A percentile compares a stretch with the other conserved stretches of the same genome.
phyloP scores from a whole-genome alignment of 2,888 invertebrate genomes.

The Nowickia ferox region DNA sequence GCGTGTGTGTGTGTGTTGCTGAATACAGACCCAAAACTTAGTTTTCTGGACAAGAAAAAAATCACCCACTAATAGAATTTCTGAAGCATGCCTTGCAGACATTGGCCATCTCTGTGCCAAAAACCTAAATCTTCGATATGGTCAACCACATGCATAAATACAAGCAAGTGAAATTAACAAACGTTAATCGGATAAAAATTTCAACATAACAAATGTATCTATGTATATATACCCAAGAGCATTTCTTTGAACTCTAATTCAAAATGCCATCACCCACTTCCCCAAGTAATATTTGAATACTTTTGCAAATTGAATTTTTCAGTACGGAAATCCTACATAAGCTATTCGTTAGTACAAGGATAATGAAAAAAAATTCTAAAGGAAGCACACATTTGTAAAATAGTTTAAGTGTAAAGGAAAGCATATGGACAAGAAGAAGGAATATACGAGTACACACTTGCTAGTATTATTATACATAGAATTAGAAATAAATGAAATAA shows the following conservation, averaged over 20 bases:
- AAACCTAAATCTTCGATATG: slow-evolving; percentile 26
- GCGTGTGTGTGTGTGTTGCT: too few species aligned
- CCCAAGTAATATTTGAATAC: slow-evolving; percentile 35
- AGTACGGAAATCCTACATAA: slow-evolving; percentile 60
- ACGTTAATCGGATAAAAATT: slow-evolving; percentile 66
- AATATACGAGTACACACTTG: background rate
- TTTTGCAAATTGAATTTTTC: slow-evolving; percentile 67
- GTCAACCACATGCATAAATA: slow-evolving; percentile 58
- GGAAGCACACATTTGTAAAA: background rate
- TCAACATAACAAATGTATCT: background rate
- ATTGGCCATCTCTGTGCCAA: slow-evolving; percentile 27
- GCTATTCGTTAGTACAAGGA: slow-evolving; percentile 12
- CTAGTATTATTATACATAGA: background rate
- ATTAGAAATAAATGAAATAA: background rate
- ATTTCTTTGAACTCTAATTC: slow-evolving; percentile 51
- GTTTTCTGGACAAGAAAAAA: too few species aligned
- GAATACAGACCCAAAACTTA: too few species aligned
- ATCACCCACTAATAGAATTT: too few species aligned
- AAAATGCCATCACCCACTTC: slow-evolving; percentile 34
- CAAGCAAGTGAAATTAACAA: slow-evolving; percentile 60
- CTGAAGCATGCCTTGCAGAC: background rate
- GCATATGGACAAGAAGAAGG: background rate
- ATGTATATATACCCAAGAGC: slow-evolving; percentile 6
- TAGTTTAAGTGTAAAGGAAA: slow-evolving; percentile 5
- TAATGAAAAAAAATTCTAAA: slow-evolving; percentile 12